Evolutionary conservation across 2,888 invertebrate genomes (phyloP).

Genomic region (Tolmerus cingulatus): DNA sequence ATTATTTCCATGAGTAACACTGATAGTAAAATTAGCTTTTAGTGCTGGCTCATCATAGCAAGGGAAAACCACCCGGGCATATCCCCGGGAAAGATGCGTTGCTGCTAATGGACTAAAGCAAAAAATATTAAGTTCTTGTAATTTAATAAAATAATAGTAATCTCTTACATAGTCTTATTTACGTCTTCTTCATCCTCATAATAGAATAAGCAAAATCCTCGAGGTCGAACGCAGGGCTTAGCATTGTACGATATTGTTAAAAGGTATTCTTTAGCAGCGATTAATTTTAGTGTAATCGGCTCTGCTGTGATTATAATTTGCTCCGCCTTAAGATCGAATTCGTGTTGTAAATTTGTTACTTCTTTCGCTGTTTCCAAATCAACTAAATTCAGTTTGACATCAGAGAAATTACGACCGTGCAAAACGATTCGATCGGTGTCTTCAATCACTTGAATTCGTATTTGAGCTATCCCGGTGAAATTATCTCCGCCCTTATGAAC

Average conservation of each 20-base stretch:
- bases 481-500: neutral
- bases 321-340: neutral
- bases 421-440: neutral
- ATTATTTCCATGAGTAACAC: constrained; percentile 66
- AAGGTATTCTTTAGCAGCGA: constrained; percentile 55
- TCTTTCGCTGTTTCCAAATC: neutral
- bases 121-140: neutral
- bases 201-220: constrained; percentile 71
- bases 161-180: constrained; percentile 58
- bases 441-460: neutral
- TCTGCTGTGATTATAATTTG: neutral
- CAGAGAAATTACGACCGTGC: neutral
- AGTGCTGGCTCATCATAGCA: constrained; percentile 79
- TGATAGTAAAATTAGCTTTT: constrained; percentile 74
- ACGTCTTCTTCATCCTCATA: constrained; percentile 60
- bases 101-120: neutral
- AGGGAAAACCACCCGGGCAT: constrained; percentile 75
- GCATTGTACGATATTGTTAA: constrained; percentile 68
- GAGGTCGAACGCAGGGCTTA: constrained; percentile 60
- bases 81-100: constrained; percentile 73
- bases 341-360: neutral
- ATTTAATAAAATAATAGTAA: neutral
- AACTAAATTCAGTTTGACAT: neutral
- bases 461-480: neutral
- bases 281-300: neutral